Base-by-base conservation (phyloP, 2,797 vertebrate genomes). In the Melanotaenia nigrans region DNA sequence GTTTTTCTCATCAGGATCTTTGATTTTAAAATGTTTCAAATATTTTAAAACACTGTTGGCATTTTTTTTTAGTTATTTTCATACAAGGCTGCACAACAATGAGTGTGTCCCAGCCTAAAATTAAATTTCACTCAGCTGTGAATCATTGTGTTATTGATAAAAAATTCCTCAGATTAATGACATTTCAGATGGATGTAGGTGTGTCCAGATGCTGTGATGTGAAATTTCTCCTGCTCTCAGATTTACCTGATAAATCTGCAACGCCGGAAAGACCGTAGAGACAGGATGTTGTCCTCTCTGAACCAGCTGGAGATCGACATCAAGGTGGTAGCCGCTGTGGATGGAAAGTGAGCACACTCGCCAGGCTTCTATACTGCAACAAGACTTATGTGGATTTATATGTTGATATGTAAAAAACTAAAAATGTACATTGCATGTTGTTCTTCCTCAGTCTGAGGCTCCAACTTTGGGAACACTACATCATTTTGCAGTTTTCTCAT, bases 181-280 rank as follows among this genome's bases (percentile, higher is more conserved):
- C 36, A 18, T 72, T 68, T 35, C 16, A 61, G 16, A 33, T 3
- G 20, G 64, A 40, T 40, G 16, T 14, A 25, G 2, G 58, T 60
- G 25, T 28, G 59, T 42, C 59, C 38, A 45, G 16, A 18, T 45
- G 42, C 42, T 18, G 42, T 40, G n/a, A 58, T 58, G 7, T 42
- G 36, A 65, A 36, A 47, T 42, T 40, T 53, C 14, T 55, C 47
- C 54, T 65, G 5, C 22, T 65, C 28, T 53, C 81, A 99, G 98
- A 93, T 99, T 55, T 99, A 96, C 81, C 92, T 99, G 87, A 97
- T 99, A 84, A 99, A 98, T 85, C 92, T 99, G 86, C 92, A 94
- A 2, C 95, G 97, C n/a, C 95, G 98, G 38, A 87, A 89, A 0
- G 95, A 97, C 86, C 95, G 97, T 0, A 92, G 96, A 20, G 93